Percentiles rank a stretch among this genome's conserved stretches.
Conservation (phyloP, 2,113 vertebrate genomes). For the Epinephelus fuscoguttatus region DNA sequence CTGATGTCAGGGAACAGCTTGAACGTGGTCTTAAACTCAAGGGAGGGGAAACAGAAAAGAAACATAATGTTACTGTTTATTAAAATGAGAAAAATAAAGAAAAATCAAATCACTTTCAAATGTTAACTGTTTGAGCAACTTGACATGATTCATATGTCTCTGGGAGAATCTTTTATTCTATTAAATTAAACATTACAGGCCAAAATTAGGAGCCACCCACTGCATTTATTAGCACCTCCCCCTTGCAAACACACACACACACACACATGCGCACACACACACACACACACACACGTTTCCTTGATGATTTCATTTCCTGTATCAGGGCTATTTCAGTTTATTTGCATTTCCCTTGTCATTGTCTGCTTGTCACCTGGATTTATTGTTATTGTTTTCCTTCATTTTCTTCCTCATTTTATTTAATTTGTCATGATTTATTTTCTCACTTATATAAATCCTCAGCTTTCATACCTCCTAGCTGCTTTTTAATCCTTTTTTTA, state of each 20-base stretch:
- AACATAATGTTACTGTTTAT: neutral
- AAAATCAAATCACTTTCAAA: neutral
- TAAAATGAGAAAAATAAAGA: neutral
- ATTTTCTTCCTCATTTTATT: slow-evolving; percentile 8
- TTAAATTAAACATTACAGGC: slow-evolving; percentile 5
- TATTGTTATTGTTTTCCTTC: slow-evolving; percentile 32
- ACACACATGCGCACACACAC: neutral
- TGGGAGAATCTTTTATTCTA: neutral
- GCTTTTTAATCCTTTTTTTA: neutral
- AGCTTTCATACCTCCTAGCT: neutral
- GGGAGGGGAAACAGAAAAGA: neutral
- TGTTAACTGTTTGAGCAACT: no score
- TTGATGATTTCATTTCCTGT: slow-evolving; percentile 68
- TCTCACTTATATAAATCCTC: slow-evolving; percentile 31
- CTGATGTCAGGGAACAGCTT: neutral
- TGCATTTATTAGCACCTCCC: slow-evolving; percentile 35
- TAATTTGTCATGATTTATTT: slow-evolving; percentile 37
- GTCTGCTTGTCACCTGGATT: slow-evolving; percentile 58
- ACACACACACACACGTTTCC: slow-evolving; percentile 47
- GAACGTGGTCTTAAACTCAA: neutral
- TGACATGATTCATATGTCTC: neutral
- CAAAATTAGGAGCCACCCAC: slow-evolving; percentile 32
- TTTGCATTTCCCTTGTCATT: slow-evolving; percentile 62
- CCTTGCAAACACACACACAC: slow-evolving; percentile 14
- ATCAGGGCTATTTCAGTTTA: slow-evolving; percentile 60